A percentile compares a stretch with the other conserved stretches of the same genome.
Conservation (phyloP, 2,113 vertebrate species). For the Hydropotes inermis region DNA sequence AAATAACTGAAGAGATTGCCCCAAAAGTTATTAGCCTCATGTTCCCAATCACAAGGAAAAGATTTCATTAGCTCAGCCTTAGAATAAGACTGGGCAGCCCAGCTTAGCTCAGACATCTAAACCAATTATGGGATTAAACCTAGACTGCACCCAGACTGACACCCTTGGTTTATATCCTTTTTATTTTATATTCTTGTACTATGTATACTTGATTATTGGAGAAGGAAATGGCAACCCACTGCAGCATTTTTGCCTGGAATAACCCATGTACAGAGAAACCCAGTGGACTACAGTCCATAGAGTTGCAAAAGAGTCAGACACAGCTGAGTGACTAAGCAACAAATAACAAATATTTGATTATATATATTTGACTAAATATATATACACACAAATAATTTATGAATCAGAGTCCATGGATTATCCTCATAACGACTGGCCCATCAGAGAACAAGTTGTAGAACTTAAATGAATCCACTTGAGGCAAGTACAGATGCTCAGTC, state of each 20-base stretch:
- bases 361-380: not conserved
- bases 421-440: not conserved
- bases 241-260: not conserved
- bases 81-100: not conserved
- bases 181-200: not conserved
- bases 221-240: not conserved
- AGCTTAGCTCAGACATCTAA: not conserved
- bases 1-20: not conserved
- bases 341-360: not conserved
- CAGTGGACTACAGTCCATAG: accelerated
- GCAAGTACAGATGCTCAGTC: not conserved
- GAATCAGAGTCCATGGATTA: not conserved
- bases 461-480: not conserved
- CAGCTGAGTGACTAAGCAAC: not conserved
- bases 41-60: not conserved
- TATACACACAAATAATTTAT: not conserved
- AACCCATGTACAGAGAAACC: not conserved
- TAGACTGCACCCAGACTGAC: not conserved
- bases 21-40: not conserved
- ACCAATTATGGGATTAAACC: not conserved
- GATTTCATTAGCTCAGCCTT: not conserved
- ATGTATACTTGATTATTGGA: not conserved
- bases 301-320: not conserved
- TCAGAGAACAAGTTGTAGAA: not conserved
- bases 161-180: not conserved